Conservation (phyloP, 2,888 invertebrate species). For the Pherbina coryleti region DNA sequence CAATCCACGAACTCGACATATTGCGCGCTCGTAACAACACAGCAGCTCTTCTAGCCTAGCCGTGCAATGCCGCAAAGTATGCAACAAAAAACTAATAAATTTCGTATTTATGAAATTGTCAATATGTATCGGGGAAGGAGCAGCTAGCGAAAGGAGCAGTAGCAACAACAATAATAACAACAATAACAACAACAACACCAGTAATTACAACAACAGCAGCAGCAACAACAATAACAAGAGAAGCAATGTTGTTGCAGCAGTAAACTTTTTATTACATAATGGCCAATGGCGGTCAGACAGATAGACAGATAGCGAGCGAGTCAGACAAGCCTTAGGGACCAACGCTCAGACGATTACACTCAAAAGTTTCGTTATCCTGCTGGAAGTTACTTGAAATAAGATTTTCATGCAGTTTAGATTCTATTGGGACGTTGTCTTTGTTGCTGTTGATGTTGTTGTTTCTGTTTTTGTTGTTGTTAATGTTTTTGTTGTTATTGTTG, state of each 20-base stretch:
- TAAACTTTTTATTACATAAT: constrained; percentile 19
- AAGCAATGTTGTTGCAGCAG: not conserved
- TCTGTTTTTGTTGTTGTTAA: not conserved
- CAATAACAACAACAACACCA: no score
- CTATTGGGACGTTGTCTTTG: not conserved
- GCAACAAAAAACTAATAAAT: constrained; percentile 61
- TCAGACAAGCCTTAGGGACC: not conserved
- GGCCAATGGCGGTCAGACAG: constrained; percentile 9
- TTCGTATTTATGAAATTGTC: constrained; percentile 59
- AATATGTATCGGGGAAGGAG: not conserved
- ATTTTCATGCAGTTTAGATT: not conserved
- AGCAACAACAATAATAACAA: no score
- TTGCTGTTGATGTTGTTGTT: not conserved
- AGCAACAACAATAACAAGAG: no score
- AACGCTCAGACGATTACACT: not conserved
- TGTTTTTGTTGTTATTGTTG: constrained; percentile 33
- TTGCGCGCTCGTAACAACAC: not conserved
- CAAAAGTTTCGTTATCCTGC: not conserved
- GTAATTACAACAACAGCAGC: no score
- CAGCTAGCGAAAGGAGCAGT: no score
- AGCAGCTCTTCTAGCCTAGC: not conserved
- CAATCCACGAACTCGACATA: not conserved
- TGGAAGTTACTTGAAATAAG: not conserved
- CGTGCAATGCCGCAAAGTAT: constrained; percentile 43
- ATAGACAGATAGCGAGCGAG: not conserved